These are phyloP conservation scores for Scaptomyza reducta DNA, from an alignment of 2,888 invertebrate species.

Conservation along the genomic window DNA sequence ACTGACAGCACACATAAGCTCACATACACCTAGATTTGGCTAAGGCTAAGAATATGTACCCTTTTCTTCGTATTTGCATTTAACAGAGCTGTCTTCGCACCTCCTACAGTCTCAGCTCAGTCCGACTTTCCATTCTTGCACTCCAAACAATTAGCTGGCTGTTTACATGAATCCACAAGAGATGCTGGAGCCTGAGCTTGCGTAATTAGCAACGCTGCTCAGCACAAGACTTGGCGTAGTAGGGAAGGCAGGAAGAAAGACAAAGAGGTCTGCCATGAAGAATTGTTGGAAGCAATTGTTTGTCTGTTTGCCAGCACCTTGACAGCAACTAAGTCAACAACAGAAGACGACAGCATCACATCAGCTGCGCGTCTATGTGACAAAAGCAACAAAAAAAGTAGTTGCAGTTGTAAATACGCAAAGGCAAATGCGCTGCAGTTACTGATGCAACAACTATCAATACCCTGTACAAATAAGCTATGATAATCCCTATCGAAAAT, in stretches of 20 bases:
- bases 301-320: slow-evolving; percentile 52
- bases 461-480: too few species aligned
- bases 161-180: slow-evolving; percentile 59
- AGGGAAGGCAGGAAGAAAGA: not conserved
- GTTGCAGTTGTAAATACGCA: slow-evolving; percentile 14
- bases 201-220: slow-evolving; percentile 67
- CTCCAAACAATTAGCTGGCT: slow-evolving; percentile 69
- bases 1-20: slow-evolving; percentile 26
- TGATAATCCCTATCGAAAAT: too few species aligned
- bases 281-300: slow-evolving; percentile 42
- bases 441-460: slow-evolving; percentile 2
- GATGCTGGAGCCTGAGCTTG: slow-evolving; percentile 60
- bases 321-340: slow-evolving; percentile 58
- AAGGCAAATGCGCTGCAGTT: slow-evolving; percentile 5
- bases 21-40: slow-evolving; percentile 43
- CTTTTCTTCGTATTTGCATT: slow-evolving; percentile 64
- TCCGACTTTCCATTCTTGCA: not conserved
- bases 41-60: slow-evolving; percentile 11
- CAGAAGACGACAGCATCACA: slow-evolving; percentile 41
- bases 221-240: slow-evolving; percentile 7
- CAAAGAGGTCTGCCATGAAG: not conserved
- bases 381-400: slow-evolving; percentile 7
- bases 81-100: slow-evolving; percentile 68
- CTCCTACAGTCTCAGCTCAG: slow-evolving; percentile 30
- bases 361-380: slow-evolving; percentile 34